These are phyloP conservation scores for Autographa gamma DNA, from an alignment of 2,888 invertebrate species.

Conservation along the genomic window DNA sequence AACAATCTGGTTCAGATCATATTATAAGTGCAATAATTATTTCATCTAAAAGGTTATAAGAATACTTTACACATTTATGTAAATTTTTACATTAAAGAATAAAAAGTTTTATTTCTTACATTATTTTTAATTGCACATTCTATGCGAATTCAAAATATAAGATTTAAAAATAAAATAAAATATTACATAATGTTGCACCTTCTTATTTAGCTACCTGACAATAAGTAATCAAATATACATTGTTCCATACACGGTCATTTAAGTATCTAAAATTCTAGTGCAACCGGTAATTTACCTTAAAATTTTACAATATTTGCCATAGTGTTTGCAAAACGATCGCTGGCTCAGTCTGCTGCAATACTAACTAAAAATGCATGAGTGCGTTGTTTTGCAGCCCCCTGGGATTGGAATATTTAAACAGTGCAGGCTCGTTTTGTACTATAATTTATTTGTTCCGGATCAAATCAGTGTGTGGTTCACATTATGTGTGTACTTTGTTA, in stretches of 20 bases:
- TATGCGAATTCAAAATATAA: too few relatives aligned
- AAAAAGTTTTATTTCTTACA: too few relatives aligned
- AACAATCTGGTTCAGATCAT: not conserved
- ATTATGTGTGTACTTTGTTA: constrained; percentile 24
- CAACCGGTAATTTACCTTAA: constrained; percentile 25
- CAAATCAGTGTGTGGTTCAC: constrained; percentile 43
- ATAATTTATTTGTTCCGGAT: constrained; percentile 56
- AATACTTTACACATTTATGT: too few relatives aligned
- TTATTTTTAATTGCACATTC: too few relatives aligned
- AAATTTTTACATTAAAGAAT: too few relatives aligned
- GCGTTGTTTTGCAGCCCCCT: constrained; percentile 49
- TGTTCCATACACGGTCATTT: not conserved
- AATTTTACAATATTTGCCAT: constrained; percentile 28
- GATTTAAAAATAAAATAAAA: too few relatives aligned
- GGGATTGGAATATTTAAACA: constrained; percentile 57
- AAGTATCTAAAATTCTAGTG: not conserved
- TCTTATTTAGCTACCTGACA: too few relatives aligned
- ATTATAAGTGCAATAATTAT: not conserved
- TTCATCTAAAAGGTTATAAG: not conserved
- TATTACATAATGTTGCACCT: too few relatives aligned
- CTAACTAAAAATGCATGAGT: constrained; percentile 59
- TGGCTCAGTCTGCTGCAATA: constrained; percentile 27
- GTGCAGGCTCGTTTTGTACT: constrained; percentile 42
- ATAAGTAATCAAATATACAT: too few relatives aligned
- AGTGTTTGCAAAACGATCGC: constrained; percentile 26